Evolutionary conservation across 1,140 invertebrate species (phyloP).

Genomic region (Eumeta japonica): DNA sequence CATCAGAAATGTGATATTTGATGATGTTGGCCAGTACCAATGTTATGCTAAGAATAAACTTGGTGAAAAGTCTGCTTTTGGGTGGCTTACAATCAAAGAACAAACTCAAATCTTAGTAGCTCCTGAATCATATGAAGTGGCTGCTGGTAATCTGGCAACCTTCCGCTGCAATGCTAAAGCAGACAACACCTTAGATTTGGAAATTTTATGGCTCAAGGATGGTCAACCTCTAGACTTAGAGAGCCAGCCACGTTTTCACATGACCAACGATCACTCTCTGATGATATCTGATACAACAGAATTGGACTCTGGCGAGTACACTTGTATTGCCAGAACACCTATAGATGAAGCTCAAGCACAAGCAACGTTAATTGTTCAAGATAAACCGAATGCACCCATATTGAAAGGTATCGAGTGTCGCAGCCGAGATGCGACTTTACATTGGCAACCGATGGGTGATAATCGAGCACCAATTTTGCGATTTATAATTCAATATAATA

Average conservation of each 20-base stretch:
- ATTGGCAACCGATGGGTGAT: constrained; percentile 87
- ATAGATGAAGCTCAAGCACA: constrained; percentile 80
- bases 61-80: constrained; percentile 74
- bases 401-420: constrained; percentile 69
- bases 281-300: constrained; percentile 92
- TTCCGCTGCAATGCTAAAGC: constrained; percentile 90
- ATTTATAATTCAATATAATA: constrained; percentile 93
- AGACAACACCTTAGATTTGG: constrained; percentile 75
- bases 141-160: constrained; percentile 83
- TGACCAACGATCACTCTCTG: constrained; percentile 86
- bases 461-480: constrained; percentile 91
- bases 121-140: constrained; percentile 88
- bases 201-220: constrained; percentile 87
- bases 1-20: constrained; percentile 79
- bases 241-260: constrained; percentile 76
- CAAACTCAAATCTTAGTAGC: constrained; percentile 67
- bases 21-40: constrained; percentile 84
- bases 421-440: constrained; percentile 69
- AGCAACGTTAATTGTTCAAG: constrained; percentile 90
- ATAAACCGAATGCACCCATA: constrained; percentile 77
- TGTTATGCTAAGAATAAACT: constrained; percentile 94
- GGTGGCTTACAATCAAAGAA: constrained; percentile 74
- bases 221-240: constrained; percentile 86
- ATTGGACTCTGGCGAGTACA: constrained; percentile 92
- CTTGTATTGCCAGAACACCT: constrained; percentile 89